A percentile compares a stretch with the other conserved stretches of the same genome.
Evolutionary conservation across 2,888 invertebrate genomes (phyloP).

Genomic region (Mythimna lalbum): DNA sequence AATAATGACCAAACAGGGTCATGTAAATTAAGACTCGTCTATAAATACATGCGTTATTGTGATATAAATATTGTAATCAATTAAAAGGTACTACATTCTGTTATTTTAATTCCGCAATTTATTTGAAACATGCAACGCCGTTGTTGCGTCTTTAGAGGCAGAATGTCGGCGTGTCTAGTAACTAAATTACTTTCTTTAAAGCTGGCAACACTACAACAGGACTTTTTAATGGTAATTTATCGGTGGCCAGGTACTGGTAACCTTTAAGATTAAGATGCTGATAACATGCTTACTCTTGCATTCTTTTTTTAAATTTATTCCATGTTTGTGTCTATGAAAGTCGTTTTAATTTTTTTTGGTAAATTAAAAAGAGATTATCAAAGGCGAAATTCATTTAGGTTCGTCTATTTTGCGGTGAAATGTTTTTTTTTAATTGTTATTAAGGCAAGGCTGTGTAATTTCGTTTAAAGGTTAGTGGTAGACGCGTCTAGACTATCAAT

Average conservation of each 20-base stretch:
- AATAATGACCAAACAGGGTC: too few relatives aligned
- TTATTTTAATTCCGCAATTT: slow-evolving; percentile 4
- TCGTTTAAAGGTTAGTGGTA: slow-evolving; percentile 13
- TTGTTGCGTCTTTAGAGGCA: slow-evolving; percentile 26
- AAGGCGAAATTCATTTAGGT: not conserved
- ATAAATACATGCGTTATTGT: not conserved
- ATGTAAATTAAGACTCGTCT: too few relatives aligned
- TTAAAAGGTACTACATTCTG: not conserved
- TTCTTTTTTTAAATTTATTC: slow-evolving; percentile 10
- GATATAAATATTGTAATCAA: slow-evolving; percentile 1
- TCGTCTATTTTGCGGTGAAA: slow-evolving; percentile 5
- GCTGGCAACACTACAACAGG: slow-evolving; percentile 10
- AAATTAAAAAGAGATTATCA: not conserved
- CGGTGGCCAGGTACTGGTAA: slow-evolving; percentile 32
- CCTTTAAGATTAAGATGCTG: slow-evolving; percentile 32
- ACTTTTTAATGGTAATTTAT: slow-evolving; percentile 38
- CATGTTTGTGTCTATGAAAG: not conserved
- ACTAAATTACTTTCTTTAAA: slow-evolving; percentile 49
- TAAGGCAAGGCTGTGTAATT: not conserved
- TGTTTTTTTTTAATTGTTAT: not conserved
- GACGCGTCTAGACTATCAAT: slow-evolving; percentile 19
- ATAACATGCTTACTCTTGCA: slow-evolving; percentile 33
- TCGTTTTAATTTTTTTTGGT: not conserved
- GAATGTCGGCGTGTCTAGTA: slow-evolving; percentile 41
- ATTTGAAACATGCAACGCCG: not conserved